phyloP scores from a whole-genome alignment of 2,113 vertebrate species.

The Ariopsis seemanni region DNA sequence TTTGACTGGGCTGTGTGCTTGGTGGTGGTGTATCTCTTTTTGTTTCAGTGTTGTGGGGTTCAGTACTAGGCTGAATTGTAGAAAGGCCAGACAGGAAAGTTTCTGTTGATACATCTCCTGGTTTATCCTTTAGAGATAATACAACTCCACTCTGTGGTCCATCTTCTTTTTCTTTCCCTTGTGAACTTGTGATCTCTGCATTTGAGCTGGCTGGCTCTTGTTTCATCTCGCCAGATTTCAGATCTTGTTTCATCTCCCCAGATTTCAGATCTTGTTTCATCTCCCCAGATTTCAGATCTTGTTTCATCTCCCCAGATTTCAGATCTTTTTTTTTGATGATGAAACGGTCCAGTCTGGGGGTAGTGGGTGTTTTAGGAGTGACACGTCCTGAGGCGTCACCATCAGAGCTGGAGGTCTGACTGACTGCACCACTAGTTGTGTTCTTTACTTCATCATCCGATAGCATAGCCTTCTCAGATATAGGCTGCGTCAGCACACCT shows the following conservation, averaged over 20 bases:
- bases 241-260: constrained; percentile 45
- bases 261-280: constrained; percentile 52
- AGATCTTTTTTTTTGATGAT: constrained; percentile 76
- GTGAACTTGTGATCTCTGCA: constrained; percentile 46
- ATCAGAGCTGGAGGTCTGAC: constrained; percentile 59
- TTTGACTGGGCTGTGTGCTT: constrained; percentile 28
- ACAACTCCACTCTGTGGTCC: constrained; percentile 56
- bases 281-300: constrained; percentile 69
- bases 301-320: constrained; percentile 67
- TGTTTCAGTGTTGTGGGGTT: constrained; percentile 56
- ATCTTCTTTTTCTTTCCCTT: constrained; percentile 60
- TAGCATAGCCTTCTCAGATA: constrained; percentile 75
- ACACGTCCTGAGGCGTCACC: constrained; percentile 61
- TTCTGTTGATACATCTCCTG: constrained; percentile 92
- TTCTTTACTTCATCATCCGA: constrained; percentile 78
- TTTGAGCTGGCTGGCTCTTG: constrained; percentile 52
- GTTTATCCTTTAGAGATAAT: constrained; percentile 89
- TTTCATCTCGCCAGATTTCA: constrained; percentile 34
- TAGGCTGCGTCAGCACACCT: constrained; percentile 85
- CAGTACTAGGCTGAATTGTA: constrained; percentile 70
- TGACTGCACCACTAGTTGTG: constrained; percentile 69
- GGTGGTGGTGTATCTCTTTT: not conserved
- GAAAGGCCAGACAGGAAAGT: constrained; percentile 84
- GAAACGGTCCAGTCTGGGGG: constrained; percentile 71
- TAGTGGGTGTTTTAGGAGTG: constrained; percentile 69